Evolutionary conservation across 2,113 vertebrate genomes (phyloP).

Genomic region (Empidonax alnorum): DNA sequence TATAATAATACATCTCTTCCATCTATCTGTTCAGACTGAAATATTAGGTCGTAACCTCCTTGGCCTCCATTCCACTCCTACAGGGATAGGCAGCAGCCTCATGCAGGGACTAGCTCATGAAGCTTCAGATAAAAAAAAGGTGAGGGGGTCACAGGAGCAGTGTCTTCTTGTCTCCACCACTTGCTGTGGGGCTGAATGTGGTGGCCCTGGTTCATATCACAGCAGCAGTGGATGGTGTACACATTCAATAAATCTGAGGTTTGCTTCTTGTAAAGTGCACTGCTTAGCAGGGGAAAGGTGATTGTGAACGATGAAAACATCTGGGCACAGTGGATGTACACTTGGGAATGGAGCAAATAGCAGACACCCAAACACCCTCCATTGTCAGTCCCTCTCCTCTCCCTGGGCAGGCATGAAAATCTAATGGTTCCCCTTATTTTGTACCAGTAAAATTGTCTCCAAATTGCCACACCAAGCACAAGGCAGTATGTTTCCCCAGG

Average conservation of each 20-base stretch:
- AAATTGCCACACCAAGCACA: too few relatives aligned
- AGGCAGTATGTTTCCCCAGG: rapidly evolving
- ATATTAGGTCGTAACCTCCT: slow-evolving; percentile 2
- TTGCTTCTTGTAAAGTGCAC: not conserved
- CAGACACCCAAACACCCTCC: not conserved
- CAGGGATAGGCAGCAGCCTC: not conserved
- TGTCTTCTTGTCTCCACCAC: not conserved
- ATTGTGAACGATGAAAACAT: not conserved
- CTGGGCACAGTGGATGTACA: too few relatives aligned
- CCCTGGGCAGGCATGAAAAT: not conserved
- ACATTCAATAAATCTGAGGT: not conserved
- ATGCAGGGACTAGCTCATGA: not conserved
- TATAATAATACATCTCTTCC: slow-evolving; percentile 12
- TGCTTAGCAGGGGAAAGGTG: not conserved
- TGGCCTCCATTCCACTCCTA: not conserved
- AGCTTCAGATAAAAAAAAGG: not conserved
- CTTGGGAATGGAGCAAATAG: not conserved
- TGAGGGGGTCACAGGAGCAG: not conserved
- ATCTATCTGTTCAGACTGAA: not conserved
- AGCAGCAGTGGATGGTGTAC: not conserved
- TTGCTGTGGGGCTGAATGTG: not conserved
- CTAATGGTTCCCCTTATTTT: rapidly evolving
- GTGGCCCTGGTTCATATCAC: not conserved
- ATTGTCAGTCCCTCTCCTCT: not conserved
- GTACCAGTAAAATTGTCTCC: not conserved